Conservation (phyloP, 2,113 vertebrate genomes). For the Colius striatus region DNA sequence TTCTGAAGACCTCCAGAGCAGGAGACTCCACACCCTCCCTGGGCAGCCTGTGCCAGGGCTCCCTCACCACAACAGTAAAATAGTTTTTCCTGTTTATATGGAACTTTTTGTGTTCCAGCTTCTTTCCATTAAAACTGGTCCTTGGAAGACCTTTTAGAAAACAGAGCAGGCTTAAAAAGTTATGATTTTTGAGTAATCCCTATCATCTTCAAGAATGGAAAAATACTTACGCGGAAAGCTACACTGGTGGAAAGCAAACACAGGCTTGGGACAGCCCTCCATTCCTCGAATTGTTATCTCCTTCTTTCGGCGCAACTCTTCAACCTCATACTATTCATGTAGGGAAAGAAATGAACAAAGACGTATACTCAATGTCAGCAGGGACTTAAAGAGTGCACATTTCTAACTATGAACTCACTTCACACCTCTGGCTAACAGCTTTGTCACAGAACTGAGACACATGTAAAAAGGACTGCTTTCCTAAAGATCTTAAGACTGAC, state of each 20-base stretch:
- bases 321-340: constrained; percentile 86
- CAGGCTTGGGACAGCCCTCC: constrained; percentile 89
- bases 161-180: not conserved
- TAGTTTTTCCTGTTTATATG: too few relatives aligned
- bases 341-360: not conserved
- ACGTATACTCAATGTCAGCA: not conserved
- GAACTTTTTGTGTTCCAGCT: too few relatives aligned
- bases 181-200: not conserved
- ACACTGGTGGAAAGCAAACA: constrained; percentile 91
- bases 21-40: too few relatives aligned
- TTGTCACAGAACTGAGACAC: not conserved
- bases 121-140: too few relatives aligned
- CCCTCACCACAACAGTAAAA: too few relatives aligned
- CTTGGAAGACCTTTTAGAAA: not conserved
- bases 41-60: too few relatives aligned
- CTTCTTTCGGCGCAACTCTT: constrained; percentile 90
- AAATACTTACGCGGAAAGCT: constrained; percentile 93
- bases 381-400: accelerated
- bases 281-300: constrained; percentile 92
- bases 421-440: not conserved
- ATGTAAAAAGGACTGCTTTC: not conserved
- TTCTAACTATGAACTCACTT: not conserved
- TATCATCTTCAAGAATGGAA: not conserved
- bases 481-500: not conserved
- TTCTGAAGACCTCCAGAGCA: too few relatives aligned